Percentiles rank a stretch among this genome's conserved stretches.
These are phyloP conservation scores for Cremastinae sp. DNA, from an alignment of 2,888 invertebrate genomes.

Conservation along the genomic window DNA sequence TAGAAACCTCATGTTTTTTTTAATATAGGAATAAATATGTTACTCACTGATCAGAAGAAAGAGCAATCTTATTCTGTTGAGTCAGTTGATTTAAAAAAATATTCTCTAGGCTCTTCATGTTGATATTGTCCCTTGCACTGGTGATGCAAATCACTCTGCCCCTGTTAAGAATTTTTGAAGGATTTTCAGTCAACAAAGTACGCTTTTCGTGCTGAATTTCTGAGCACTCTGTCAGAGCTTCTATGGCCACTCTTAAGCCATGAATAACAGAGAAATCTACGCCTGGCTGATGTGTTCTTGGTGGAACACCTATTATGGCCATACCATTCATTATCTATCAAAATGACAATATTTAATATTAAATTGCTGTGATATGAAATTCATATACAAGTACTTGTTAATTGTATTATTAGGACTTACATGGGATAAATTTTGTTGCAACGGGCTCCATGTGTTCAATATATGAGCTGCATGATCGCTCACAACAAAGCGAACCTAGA, in stretches of 20 bases:
- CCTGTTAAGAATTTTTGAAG: constrained; percentile 81
- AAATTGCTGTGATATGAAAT: constrained; percentile 60
- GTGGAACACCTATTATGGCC: constrained; percentile 90
- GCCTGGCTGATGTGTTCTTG: constrained; percentile 83
- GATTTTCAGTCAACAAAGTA: constrained; percentile 81
- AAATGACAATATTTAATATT: background rate
- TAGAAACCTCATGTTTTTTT: too few species aligned
- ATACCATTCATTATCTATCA: constrained; percentile 89
- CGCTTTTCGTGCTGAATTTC: constrained; percentile 86
- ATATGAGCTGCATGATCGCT: constrained; percentile 93
- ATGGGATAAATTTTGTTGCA: constrained; percentile 93
- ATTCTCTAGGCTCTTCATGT: constrained; percentile 92
- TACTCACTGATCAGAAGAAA: constrained; percentile 84
- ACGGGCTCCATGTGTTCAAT: constrained; percentile 91
- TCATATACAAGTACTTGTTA: background rate
- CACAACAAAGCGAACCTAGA: constrained; percentile 91
- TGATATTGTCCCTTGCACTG: constrained; percentile 92
- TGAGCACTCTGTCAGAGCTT: constrained; percentile 91
- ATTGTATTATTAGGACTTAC: constrained; percentile 82
- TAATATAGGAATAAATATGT: too few species aligned
- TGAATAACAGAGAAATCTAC: constrained; percentile 89
- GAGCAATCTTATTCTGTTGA: constrained; percentile 89
- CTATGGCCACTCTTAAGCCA: constrained; percentile 92
- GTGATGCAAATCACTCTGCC: constrained; percentile 96
- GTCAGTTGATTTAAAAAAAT: constrained; percentile 91